Base-by-base conservation (phyloP, 1,140 invertebrate species). In the Hycleus cichorii region DNA sequence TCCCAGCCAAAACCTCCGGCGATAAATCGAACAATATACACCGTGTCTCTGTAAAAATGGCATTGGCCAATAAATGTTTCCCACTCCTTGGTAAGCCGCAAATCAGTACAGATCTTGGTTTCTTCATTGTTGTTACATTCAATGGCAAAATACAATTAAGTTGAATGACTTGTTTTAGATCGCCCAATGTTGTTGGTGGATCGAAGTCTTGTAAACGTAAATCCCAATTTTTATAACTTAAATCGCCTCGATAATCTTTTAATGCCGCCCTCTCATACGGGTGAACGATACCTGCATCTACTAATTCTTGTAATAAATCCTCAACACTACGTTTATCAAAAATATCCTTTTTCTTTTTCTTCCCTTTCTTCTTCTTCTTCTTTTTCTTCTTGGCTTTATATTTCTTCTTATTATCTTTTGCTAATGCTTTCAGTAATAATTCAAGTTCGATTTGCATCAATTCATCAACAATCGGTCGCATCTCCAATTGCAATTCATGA, bases 1-100 rank as follows among this genome's bases (percentile, higher is more conserved):
- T 79, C 9, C 83, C 84, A 24, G 78, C 83, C 40, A 91, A 80
- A 59, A 90, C 89, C 3, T 81, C 78, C 2, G 91, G 83, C 18
- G 88, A 87, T 2, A 95, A 75, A 64, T 95, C 90, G 69, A 95
- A 90, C 24, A 94, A 75, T 4, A 89, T 87, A 3, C 90, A 90
- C 55, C 61, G 55, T 3, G 69, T 74, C 75, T 91, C 89, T 5
- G 82, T 84, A 63, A 90, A 91, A 44, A 93, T 80, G 1, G 88
- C 86, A 63, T 92, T 78, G 0, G 90, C 83, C 2, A 94, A 64
- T 70, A 89, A 80, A 55, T 84, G 83, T 73, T 94, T 93, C 0
- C 91, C 91, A 65, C 81, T 83, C 0, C 86, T 86, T 12, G 77
- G 71, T 0, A 89, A 86, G 5, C 92, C 92, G 46, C 81, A 79